Evolutionary conservation across 1,140 invertebrate genomes (phyloP), one percentile per base, ranked within the genome.

Genomic region (Zaprionus taronus): DNA sequence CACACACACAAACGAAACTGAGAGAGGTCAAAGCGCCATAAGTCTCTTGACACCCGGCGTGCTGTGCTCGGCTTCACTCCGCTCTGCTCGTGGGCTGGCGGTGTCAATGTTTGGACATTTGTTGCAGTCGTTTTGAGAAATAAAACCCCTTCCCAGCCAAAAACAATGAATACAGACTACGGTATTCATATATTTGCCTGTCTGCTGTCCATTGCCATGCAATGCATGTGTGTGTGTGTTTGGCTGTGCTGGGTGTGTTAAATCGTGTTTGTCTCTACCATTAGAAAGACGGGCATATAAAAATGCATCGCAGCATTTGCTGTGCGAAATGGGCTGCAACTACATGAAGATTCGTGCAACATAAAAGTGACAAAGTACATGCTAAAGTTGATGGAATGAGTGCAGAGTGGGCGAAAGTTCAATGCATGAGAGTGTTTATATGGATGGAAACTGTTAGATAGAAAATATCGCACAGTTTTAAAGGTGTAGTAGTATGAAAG

Each of bases 11-110:
- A 3, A 77, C 28, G 64, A 61, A 36, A 55, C 38, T 20, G 60
- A 55, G 65, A 56, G 72, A 79, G 81, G 81, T 82, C 81, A 83
- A 83, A 83, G 81, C 57, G 77, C 80, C 65, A 31, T 66, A 82
- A 79, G 65, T 83, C 81, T 77, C 77, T 38, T 69, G 73, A 56
- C 49, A 17, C 36, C 36, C 64, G 60, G 28, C 60, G 26, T 71
- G 14, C n/a, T 12, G 44, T 47, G 53, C 65, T 36, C 34, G 34
- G 34, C 34, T 36, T 12, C 34, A 36, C 34, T 36, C 9, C 34
- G 34, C 34, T 76, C 24, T 47, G 6, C 51, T 38, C 49, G 36
- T 64, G 66, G 36, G 57, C 26, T 67, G 58, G 51, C 72, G 79
- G 51, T 77, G 79, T 53, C 72, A 80, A 79, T 79, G 68, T 68